Conservation (phyloP, 92 coral and sea anemone species). For the Porites rus region DNA sequence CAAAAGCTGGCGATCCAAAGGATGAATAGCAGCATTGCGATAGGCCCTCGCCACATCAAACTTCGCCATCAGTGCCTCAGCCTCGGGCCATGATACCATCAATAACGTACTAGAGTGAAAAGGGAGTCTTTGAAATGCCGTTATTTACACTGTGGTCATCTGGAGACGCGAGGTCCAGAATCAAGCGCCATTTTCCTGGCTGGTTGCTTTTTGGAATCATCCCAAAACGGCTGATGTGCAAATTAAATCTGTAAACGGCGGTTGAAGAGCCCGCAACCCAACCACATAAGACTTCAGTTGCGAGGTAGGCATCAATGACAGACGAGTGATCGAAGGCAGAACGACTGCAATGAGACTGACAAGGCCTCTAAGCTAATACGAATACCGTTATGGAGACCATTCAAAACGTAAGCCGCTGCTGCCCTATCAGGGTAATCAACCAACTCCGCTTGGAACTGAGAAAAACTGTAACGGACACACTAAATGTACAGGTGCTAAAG, state of each 20-base stretch:
- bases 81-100: conserved; percentile 1
- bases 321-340: conserved; percentile 21
- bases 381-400: not conserved
- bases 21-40: too few species aligned
- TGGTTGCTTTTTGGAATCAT: conserved; percentile 51
- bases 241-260: conserved; percentile 28
- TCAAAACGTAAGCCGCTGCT: not conserved
- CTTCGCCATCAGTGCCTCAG: not conserved
- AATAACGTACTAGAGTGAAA: conserved; percentile 4
- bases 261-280: conserved; percentile 28
- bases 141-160: conserved; percentile 37
- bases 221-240: conserved; percentile 51
- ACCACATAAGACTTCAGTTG: not conserved
- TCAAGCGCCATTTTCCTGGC: conserved; percentile 51
- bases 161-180: conserved; percentile 43
- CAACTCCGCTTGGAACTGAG: conserved; percentile 1
- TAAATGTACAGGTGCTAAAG: not conserved
- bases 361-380: not conserved
- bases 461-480: not conserved
- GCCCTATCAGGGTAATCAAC: not conserved
- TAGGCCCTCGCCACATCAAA: not conserved
- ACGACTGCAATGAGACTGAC: not conserved
- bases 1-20: not conserved
- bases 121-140: conserved; percentile 20
- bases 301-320: not conserved